Conservation (phyloP, 2,888 invertebrate species). For the Eupithecia dodoneata region DNA sequence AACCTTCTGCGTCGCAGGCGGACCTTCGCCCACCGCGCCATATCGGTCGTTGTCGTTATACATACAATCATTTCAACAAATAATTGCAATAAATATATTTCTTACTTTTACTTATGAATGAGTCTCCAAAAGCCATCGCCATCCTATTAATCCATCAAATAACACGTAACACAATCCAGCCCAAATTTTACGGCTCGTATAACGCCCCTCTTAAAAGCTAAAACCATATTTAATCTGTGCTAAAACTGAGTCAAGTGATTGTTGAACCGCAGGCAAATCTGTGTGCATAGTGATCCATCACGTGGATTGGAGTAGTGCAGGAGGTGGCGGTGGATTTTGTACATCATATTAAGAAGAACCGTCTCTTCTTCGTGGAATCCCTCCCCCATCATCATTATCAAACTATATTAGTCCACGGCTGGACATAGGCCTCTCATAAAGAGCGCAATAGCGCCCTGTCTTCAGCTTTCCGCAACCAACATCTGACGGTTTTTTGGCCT, state of each 20-base stretch:
- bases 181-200: conserved; percentile 66
- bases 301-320: conserved; percentile 48
- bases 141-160: conserved; percentile 40
- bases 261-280: conserved; percentile 74
- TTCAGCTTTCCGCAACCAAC: too few relatives aligned
- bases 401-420: too few relatives aligned
- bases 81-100: too few relatives aligned
- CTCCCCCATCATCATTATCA: too few relatives aligned
- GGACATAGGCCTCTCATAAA: too few relatives aligned
- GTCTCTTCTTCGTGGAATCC: too few relatives aligned
- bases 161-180: conserved; percentile 57
- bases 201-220: conserved; percentile 73
- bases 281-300: conserved; percentile 77
- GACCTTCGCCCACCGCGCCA: too few relatives aligned
- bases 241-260: conserved; percentile 73
- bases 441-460: too few relatives aligned
- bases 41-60: too few relatives aligned
- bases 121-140: conserved; percentile 2
- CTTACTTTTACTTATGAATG: not conserved
- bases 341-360: not conserved
- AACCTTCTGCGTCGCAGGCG: too few relatives aligned
- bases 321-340: conserved; percentile 39
- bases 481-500: too few relatives aligned
- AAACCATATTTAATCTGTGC: conserved; percentile 45
- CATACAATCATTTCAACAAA: too few relatives aligned